phyloP scores from a whole-genome alignment of 2,888 invertebrate species.

The Amiota mariae region DNA sequence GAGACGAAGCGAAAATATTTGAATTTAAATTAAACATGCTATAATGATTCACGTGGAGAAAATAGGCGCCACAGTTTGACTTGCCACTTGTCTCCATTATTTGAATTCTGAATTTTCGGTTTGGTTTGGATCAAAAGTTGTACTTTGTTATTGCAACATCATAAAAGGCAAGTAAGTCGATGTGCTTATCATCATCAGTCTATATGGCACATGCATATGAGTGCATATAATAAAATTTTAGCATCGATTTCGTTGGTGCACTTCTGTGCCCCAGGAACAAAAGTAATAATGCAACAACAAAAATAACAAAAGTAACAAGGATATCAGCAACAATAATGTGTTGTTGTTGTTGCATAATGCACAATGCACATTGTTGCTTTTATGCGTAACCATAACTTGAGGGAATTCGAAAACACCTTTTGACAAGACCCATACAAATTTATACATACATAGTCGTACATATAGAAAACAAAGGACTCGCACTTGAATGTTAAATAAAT shows the following conservation, averaged over 20 bases:
- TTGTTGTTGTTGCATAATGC: too few relatives aligned
- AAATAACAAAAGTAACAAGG: constrained; percentile 33
- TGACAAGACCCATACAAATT: constrained; percentile 13
- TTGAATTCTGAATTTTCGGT: too few relatives aligned
- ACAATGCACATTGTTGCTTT: constrained; percentile 50
- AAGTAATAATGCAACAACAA: constrained; percentile 9
- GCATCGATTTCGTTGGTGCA: constrained; percentile 41
- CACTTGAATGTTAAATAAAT: constrained; percentile 28
- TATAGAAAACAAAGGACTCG: not conserved
- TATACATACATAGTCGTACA: constrained; percentile 3
- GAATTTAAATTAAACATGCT: constrained; percentile 61
- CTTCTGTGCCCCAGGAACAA: not conserved
- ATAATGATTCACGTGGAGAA: constrained; percentile 12
- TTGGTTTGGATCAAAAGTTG: not conserved
- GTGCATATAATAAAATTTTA: constrained; percentile 59
- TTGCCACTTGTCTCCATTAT: too few relatives aligned
- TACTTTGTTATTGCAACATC: too few relatives aligned
- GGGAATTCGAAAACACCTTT: constrained; percentile 40
- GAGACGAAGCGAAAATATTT: constrained; percentile 49
- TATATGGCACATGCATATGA: not conserved
- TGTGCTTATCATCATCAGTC: constrained; percentile 5
- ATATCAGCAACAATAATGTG: constrained; percentile 5
- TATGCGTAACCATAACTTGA: constrained; percentile 43
- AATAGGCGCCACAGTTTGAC: not conserved
- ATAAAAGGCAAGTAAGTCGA: too few relatives aligned